A percentile compares a stretch with the other conserved stretches of the same genome.
Conservation (phyloP, 2,888 invertebrate species). For the Scelioninae gen. 2 region DNA sequence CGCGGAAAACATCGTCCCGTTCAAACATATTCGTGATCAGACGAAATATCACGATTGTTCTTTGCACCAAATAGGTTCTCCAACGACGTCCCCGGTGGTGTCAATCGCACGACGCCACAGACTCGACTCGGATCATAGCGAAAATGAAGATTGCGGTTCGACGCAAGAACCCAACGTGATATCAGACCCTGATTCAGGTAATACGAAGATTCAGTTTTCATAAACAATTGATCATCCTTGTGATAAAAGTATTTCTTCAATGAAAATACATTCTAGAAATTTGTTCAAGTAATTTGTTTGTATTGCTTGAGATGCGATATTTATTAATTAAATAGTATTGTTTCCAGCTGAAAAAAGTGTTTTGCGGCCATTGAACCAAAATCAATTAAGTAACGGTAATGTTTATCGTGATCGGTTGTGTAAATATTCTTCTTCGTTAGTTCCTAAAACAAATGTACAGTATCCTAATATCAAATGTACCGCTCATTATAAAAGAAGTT, state of each 20-base stretch:
- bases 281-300: too few species aligned
- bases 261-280: too few species aligned
- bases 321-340: neutral
- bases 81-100: conserved; percentile 69
- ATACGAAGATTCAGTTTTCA: too few species aligned
- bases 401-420: conserved; percentile 68
- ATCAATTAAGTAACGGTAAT: conserved; percentile 70
- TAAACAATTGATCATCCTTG: too few species aligned
- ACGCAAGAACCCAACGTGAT: conserved; percentile 72
- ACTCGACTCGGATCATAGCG: conserved; percentile 72
- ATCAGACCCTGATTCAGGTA: conserved; percentile 68
- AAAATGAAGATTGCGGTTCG: conserved; percentile 70
- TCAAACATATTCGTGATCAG: conserved; percentile 73
- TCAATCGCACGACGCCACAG: conserved; percentile 69
- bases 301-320: too few species aligned
- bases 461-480: conserved; percentile 78
- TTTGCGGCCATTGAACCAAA: conserved; percentile 73
- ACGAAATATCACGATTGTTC: conserved; percentile 69
- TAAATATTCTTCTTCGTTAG: conserved; percentile 70
- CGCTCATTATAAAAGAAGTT: conserved; percentile 81
- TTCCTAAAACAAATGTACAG: conserved; percentile 71
- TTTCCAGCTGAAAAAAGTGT: conserved; percentile 72
- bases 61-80: conserved; percentile 69
- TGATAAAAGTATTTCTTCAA: too few species aligned
- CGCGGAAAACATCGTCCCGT: conserved; percentile 80